Base-by-base conservation (phyloP, 1,140 invertebrate genomes). In the Drosophila melanica region DNA sequence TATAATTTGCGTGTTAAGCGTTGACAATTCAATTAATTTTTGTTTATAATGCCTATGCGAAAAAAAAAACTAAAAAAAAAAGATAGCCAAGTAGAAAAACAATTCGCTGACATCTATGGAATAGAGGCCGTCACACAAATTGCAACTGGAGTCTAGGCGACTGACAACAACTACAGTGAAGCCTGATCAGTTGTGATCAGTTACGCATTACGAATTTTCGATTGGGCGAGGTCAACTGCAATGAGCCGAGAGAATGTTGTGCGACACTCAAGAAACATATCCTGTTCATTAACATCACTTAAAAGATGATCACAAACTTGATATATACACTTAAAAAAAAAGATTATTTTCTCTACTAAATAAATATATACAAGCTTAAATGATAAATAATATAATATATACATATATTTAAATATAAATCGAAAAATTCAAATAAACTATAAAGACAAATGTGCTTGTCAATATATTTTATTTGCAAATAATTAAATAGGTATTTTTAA, bases 1-100 rank as follows among this genome's bases (percentile, higher is more conserved):
- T 42, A 35, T 39, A 51, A 60, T 65, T 77, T 62, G 33, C 73
- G 55, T 58, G 50, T 73, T 63, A 62, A 71, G 62, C 67, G 71
- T 81, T 84, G 80, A 84, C 80, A 84, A 78, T 84, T 81, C 64
- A 84, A 84, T 84, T 84, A 84, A 71, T 70, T 73, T 62, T 80
- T 74, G 67, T 78, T 72, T 72, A 75, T 53, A 72, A 64, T 62
- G 57, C 62, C 30, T 42, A 64, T 42, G 55, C 47, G 35, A 62
- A 41, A 35, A 27, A 67, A 60, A 41, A 44, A 45, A 54, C 20
- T 7, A 14, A n/a, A 27, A 48, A n/a, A 48, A 11, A 45, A 4
- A 42, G 5, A 10, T 14, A 37, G 1, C 4, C 8, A 48, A 55
- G 41, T 55, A 33, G 20, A 18, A 73, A 41, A 59, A 45, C 44